Evolutionary conservation across 2,113 vertebrate species (phyloP), one percentile per base, ranked within the genome.

Genomic region (Eclectus roratus): DNA sequence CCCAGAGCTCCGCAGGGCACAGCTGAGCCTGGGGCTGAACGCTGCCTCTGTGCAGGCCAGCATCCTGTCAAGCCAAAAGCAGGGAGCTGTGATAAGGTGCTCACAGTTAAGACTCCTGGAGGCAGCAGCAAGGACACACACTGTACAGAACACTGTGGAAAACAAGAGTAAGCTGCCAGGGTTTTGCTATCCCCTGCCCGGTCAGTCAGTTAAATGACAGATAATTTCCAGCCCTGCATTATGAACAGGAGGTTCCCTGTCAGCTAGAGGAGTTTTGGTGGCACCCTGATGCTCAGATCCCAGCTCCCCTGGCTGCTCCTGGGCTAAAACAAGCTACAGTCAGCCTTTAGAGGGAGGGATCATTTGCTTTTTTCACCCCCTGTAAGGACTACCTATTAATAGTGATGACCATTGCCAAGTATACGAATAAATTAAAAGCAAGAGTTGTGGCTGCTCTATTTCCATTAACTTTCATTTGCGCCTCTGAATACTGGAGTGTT

Each of bases 361-460:
- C 44, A 58, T 58, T 92, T 52, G 10, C 58, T 88, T 76, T 85
- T 43, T 65, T 17, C 50, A 31, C 24, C 11, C 16, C 18, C 66
- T 52, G 77, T 56, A 81, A 86, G 73, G 37, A 76, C 56, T 69
- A 35, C 35, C 79, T 94, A 94, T 94, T 93, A 94, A 91, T 86
- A 95, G 76, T 39, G 85, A 85, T 24, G 71, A 81, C 78, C 37
- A 49, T 86, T 93, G 84, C 50, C 56, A 86, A 79, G 83, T 13
- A 60, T 37, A 95, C 95, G 80, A 95, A 96, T 93, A 95, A 95
- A 93, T 88, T 29, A 96, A 85, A 53, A 92, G 70, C 49, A 68
- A 65, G 69, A 89, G 61, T 56, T 91, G 88, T 53, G 65, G 88
- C 61, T 91, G 73, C 77, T 79, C 88, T 68, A 33, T 69, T 92